A percentile compares a stretch with the other conserved stretches of the same genome.
phyloP scores from a whole-genome alignment of 2,888 invertebrate species.

The Coenonympha glycerion region DNA sequence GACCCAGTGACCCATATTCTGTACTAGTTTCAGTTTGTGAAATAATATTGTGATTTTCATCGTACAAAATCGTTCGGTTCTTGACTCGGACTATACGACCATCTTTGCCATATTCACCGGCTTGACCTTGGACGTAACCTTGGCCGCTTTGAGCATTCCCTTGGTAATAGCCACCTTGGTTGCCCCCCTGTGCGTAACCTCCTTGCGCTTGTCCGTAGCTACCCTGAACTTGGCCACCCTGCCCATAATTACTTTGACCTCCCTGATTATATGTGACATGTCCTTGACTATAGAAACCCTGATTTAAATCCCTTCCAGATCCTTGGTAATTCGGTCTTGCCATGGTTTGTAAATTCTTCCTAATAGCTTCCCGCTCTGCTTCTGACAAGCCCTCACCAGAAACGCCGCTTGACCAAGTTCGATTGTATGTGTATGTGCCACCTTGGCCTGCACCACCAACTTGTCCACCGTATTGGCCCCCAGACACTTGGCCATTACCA shows the following conservation, averaged over 20 bases:
- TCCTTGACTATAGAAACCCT: slow-evolving; percentile 23
- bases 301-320: slow-evolving; percentile 25
- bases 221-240: slow-evolving; percentile 29
- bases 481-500: slow-evolving; percentile 7
- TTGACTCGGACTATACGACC: slow-evolving; percentile 46
- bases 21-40: slow-evolving; percentile 72
- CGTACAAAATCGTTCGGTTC: slow-evolving; percentile 56
- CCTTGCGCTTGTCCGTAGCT: slow-evolving; percentile 23
- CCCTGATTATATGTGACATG: slow-evolving; percentile 24
- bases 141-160: slow-evolving; percentile 23
- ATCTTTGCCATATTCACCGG: slow-evolving; percentile 37
- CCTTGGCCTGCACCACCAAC: slow-evolving; percentile 19
- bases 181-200: slow-evolving; percentile 13
- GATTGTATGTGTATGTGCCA: slow-evolving; percentile 41
- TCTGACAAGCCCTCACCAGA: slow-evolving; percentile 43
- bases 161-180: slow-evolving; percentile 19
- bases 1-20: slow-evolving; percentile 62
- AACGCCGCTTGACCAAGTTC: slow-evolving; percentile 42
- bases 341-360: slow-evolving; percentile 41
- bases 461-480: slow-evolving; percentile 25
- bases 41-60: slow-evolving; percentile 62
- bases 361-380: slow-evolving; percentile 53
- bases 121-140: slow-evolving; percentile 35
- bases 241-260: slow-evolving; percentile 20
- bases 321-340: slow-evolving; percentile 33